Evolutionary conservation across 2,113 vertebrate species (phyloP).

Genomic region (Tursiops truncatus): DNA sequence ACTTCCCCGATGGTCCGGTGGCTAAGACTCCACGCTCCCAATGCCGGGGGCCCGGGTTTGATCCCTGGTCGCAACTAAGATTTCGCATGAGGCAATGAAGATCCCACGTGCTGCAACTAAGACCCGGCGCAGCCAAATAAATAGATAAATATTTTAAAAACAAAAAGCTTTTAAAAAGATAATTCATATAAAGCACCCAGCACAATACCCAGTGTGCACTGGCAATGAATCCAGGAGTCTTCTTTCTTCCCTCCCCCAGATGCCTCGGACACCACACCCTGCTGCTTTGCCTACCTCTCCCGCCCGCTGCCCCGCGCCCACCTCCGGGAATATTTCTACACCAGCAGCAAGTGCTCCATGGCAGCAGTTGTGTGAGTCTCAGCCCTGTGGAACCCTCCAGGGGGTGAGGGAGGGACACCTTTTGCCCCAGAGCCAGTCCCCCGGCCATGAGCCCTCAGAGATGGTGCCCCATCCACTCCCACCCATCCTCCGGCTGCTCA

Average conservation of each 20-base stretch:
- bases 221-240: background rate
- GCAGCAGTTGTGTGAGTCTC: conserved; percentile 75
- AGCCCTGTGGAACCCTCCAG: background rate
- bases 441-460: background rate
- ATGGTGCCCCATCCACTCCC: background rate
- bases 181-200: background rate
- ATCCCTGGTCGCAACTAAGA: no score
- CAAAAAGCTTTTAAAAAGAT: background rate
- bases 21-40: no score
- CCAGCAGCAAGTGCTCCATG: conserved; percentile 74
- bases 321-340: conserved; percentile 76
- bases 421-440: background rate
- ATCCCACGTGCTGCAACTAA: no score
- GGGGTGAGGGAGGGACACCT: background rate
- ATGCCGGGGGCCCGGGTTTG: no score
- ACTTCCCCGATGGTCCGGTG: no score
- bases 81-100: no score
- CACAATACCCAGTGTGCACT: background rate
- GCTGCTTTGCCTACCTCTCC: conserved; percentile 70
- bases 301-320: conserved; percentile 54
- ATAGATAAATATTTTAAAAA: no score
- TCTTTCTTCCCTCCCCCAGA: conserved; percentile 48
- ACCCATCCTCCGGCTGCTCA: background rate
- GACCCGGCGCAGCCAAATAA: no score
- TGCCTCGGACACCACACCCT: conserved; percentile 74